These are phyloP conservation scores for Pachyrhynchus sulphureomaculatus DNA, from an alignment of 1,140 invertebrate species.

Conservation along the genomic window DNA sequence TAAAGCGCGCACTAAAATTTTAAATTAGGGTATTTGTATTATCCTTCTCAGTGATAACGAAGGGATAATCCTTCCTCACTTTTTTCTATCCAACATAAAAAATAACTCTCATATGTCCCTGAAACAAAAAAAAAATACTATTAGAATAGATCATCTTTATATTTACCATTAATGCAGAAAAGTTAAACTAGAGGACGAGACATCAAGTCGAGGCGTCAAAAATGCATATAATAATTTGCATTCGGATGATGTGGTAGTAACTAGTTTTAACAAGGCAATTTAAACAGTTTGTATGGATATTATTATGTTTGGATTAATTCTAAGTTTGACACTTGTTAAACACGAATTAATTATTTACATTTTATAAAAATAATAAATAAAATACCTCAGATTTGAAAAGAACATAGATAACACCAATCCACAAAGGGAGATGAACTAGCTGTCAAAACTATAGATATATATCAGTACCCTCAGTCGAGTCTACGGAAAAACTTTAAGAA, in stretches of 20 bases:
- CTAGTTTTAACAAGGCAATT: neutral
- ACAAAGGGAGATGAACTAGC: no score
- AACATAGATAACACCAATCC: no score
- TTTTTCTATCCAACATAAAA: conserved; percentile 30
- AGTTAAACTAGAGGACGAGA: neutral
- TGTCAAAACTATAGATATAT: no score
- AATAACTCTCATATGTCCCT: conserved; percentile 36
- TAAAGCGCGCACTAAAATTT: neutral
- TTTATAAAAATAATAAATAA: no score
- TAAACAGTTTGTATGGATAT: neutral
- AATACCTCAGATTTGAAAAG: no score
- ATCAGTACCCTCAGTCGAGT: no score
- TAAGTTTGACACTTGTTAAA: no score
- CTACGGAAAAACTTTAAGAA: no score
- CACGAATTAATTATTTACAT: no score
- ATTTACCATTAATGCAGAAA: conserved; percentile 8
- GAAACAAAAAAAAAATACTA: conserved; percentile 34
- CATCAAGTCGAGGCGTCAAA: neutral
- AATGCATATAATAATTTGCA: conserved; percentile 8
- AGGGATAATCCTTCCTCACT: neutral
- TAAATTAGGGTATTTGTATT: conserved; percentile 27
- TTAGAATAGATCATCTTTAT: conserved; percentile 8
- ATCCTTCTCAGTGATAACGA: conserved; percentile 16
- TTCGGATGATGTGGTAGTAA: neutral
- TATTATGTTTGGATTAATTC: no score